Conservation (phyloP, 2,113 vertebrate species). For the Trachemys scripta region DNA sequence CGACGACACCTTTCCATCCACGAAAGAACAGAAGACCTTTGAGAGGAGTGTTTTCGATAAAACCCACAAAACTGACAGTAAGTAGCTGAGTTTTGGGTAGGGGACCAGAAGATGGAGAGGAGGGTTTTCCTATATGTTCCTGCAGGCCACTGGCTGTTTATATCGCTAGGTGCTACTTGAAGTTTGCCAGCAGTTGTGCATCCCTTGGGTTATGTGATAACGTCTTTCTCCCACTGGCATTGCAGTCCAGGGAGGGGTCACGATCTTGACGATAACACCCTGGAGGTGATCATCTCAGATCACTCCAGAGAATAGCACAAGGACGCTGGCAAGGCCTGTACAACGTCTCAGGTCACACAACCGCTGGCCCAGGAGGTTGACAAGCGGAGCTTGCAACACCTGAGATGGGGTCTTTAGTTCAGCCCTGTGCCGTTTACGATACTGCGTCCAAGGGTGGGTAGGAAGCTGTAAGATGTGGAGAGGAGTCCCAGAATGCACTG, state of each 20-base stretch:
- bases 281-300: background rate
- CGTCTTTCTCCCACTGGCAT: background rate
- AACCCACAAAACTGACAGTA: constrained; percentile 86
- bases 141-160: background rate
- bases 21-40: constrained; percentile 88
- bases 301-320: background rate
- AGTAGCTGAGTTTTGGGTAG: background rate
- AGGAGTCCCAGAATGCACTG: background rate
- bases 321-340: background rate
- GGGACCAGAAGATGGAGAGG: background rate
- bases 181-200: background rate
- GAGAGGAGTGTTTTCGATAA: constrained; percentile 88
- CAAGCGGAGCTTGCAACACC: background rate
- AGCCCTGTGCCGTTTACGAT: background rate
- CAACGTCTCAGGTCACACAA: background rate
- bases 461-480: background rate
- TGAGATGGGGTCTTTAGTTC: background rate
- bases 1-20: constrained; percentile 84
- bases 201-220: background rate
- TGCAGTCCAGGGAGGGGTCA: background rate
- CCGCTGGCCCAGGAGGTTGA: background rate
- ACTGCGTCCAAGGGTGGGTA: background rate
- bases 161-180: background rate
- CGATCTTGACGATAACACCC: background rate
- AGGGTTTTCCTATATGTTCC: background rate